Conservation (phyloP, 2,113 vertebrate species). For the Panthera uncia region DNA sequence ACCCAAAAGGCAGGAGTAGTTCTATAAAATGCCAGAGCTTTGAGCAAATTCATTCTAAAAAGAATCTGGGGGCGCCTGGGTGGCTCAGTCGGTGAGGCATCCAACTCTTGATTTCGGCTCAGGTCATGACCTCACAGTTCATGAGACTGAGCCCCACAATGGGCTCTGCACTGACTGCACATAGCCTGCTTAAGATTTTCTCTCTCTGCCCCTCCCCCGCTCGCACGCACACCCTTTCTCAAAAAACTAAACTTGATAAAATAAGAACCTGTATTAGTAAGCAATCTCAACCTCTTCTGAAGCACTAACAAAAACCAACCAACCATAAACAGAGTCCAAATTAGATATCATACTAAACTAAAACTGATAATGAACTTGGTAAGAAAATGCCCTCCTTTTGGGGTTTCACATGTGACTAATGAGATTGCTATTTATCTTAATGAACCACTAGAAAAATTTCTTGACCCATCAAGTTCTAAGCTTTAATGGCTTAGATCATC, state of each 20-base stretch:
- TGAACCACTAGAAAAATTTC: not conserved
- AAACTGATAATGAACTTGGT: conserved; percentile 39
- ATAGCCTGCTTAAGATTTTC: too few species aligned
- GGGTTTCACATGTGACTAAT: not conserved
- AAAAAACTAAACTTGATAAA: not conserved
- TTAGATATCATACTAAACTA: not conserved
- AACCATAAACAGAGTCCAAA: not conserved
- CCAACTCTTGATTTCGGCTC: too few species aligned
- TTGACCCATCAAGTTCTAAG: conserved; percentile 29
- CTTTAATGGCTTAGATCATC: conserved; percentile 1
- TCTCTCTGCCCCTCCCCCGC: too few species aligned
- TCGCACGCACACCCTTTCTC: too few species aligned
- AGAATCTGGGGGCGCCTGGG: not conserved
- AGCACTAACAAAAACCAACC: conserved; percentile 21
- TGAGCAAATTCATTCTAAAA: conserved; percentile 28
- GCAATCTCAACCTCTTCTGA: not conserved
- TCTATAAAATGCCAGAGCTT: not conserved
- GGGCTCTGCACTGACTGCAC: too few species aligned
- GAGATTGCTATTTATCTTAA: not conserved
- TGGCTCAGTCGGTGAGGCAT: too few species aligned
- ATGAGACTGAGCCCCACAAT: too few species aligned
- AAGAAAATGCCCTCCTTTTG: conserved; percentile 6
- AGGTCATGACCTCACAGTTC: too few species aligned
- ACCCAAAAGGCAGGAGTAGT: not conserved
- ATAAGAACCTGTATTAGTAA: not conserved